Base-by-base conservation (phyloP, 2,797 vertebrate genomes). In the Poeciliopsis infans region DNA sequence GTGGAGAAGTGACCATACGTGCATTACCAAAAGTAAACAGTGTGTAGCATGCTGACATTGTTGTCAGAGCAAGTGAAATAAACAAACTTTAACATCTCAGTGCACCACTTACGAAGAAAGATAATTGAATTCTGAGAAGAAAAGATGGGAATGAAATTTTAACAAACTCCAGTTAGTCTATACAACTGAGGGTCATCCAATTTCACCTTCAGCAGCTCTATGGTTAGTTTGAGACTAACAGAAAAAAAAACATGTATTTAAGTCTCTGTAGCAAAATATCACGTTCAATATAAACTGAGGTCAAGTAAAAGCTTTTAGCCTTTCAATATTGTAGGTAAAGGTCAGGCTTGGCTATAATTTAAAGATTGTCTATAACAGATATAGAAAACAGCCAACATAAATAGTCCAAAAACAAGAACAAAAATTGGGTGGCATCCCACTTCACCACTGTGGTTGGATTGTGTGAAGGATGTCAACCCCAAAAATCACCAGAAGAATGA, bases 331-430 rank as follows among this genome's bases (percentile, higher is more conserved):
- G 77, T 81, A 66, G 7, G 36, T 87, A 79, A 87, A 89, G 72
- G 83, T 68, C 79, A 76, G 39, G 68, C 87, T 89, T 73, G 76
- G 84, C 90, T 69, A 83, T 81, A 87, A 87, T 85, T 83, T 82
- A 89, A 88, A 33, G 88, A 92, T 92, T 86, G 93, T 92, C 87
- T 88, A 85, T 85, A 76, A 72, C 68, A 81, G 69, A 75, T 70
- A 85, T 86, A 82, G 73, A 80, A 70, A 85, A 59, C 20, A 82
- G 81, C 43, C 41, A 79, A 61, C 73, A 70, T 20, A 80, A 66
- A 76, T 23, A 85, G 71, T 81, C 79, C 84, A 51, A 81, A 81
- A 74, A 79, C 33, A 43, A 66, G 16, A 47, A 47, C 46, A 47
- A 59, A 7, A 43, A 7, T 73, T 28, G 77, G 45, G 76, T 75